A percentile compares a stretch with the other conserved stretches of the same genome.
Evolutionary conservation across 2,888 invertebrate species (phyloP).

Genomic region (Sminthurides aquaticus): DNA sequence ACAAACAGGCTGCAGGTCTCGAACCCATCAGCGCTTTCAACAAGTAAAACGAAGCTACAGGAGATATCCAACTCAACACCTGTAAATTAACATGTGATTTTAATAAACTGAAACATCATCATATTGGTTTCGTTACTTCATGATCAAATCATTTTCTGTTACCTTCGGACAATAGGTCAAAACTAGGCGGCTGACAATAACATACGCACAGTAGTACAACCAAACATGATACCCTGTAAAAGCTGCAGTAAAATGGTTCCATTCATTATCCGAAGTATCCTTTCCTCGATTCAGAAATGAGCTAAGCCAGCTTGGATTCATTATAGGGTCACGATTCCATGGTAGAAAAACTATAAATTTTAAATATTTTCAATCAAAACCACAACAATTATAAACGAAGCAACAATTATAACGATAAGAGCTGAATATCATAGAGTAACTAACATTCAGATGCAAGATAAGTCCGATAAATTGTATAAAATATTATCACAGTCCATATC

Average conservation of each 20-base stretch:
- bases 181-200: conserved; percentile 16
- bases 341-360: conserved; percentile 13
- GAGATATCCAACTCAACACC: conserved; percentile 25
- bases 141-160: too few species aligned
- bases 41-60: conserved; percentile 50
- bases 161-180: conserved; percentile 22
- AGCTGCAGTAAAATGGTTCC: conserved; percentile 52
- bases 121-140: too few species aligned
- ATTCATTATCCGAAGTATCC: conserved; percentile 65
- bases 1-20: conserved; percentile 51
- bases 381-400: background rate
- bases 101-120: too few species aligned
- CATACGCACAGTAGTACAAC: conserved; percentile 24
- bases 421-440: conserved; percentile 26
- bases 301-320: conserved; percentile 52
- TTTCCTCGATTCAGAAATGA: conserved; percentile 53
- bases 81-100: conserved; percentile 18
- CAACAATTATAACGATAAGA: background rate
- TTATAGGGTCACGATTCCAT: conserved; percentile 45
- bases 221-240: conserved; percentile 23
- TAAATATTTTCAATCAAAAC: background rate
- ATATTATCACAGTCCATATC: conserved; percentile 53
- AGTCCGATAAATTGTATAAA: conserved; percentile 55
- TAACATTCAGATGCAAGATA: conserved; percentile 53
- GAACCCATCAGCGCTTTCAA: conserved; percentile 51